Percentiles rank a stretch among this genome's conserved stretches.
phyloP scores from a whole-genome alignment of 1,140 invertebrate genomes.

The Palaemon carinicauda region DNA sequence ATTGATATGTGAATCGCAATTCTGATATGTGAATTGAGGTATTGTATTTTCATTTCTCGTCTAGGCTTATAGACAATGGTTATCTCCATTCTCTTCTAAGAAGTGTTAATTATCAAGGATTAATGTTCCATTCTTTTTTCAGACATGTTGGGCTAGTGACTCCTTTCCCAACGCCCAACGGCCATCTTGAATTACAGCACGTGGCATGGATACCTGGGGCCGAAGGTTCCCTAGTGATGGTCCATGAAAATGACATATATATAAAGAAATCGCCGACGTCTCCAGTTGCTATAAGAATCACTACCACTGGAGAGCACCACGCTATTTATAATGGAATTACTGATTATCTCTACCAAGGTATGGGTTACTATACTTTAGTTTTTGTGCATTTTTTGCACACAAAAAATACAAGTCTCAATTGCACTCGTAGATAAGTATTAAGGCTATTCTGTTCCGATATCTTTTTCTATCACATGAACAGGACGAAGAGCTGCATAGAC shows the following conservation, averaged over 20 bases:
- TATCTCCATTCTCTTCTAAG: no score
- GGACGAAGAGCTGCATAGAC: no score
- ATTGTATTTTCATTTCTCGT: background rate
- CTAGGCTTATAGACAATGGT: background rate
- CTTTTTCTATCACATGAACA: no score
- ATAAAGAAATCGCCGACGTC: slow-evolving; percentile 76
- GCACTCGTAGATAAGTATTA: no score
- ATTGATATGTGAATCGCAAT: no score
- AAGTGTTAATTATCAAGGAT: no score
- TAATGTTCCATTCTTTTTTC: background rate
- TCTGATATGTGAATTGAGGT: no score
- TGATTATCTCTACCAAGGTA: slow-evolving; percentile 96
- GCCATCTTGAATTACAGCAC: slow-evolving; percentile 65
- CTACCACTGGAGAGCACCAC: slow-evolving; percentile 76
- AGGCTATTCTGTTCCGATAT: no score
- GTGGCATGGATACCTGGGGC: slow-evolving; percentile 76
- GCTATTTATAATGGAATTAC: slow-evolving; percentile 89
- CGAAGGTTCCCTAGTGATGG: slow-evolving; percentile 79
- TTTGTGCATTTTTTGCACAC: no score
- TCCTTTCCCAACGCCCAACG: slow-evolving; percentile 73
- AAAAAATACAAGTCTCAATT: no score
- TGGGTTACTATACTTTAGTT: background rate
- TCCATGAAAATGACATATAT: slow-evolving; percentile 90
- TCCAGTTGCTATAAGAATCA: slow-evolving; percentile 76
- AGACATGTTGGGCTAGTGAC: slow-evolving; percentile 69